phyloP scores from a whole-genome alignment of 2,113 vertebrate genomes.

The Bubo bubo region DNA sequence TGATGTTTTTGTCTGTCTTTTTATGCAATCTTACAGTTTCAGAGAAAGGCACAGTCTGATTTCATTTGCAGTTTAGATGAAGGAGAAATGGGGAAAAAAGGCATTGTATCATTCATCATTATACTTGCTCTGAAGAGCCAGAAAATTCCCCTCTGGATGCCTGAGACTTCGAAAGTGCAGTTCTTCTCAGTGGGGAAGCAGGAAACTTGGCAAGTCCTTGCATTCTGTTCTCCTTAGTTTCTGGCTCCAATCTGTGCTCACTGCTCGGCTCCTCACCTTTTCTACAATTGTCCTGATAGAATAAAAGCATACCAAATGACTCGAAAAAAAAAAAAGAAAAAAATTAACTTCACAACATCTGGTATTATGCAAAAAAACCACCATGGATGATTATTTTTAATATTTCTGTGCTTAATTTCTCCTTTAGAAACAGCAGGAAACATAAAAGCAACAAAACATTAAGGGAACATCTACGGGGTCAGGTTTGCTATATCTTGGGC shows the following conservation, averaged over 20 bases:
- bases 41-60: neutral
- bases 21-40: neutral
- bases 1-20: neutral
- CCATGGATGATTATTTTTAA: neutral
- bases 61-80: neutral
- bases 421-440: neutral
- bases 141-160: neutral
- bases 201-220: neutral
- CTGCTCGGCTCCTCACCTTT: neutral
- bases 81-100: neutral
- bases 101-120: neutral
- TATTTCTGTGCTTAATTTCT: neutral
- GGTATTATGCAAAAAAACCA: neutral
- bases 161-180: neutral
- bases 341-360: neutral
- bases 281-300: neutral
- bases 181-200: neutral
- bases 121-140: slow-evolving; percentile 1
- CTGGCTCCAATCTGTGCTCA: neutral
- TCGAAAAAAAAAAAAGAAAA: neutral
- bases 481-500: neutral
- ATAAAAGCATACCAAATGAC: neutral
- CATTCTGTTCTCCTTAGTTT: neutral
- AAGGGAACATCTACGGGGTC: neutral
- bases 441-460: neutral